Conservation (phyloP, 2,797 vertebrate species). For the Hydrophis major region DNA sequence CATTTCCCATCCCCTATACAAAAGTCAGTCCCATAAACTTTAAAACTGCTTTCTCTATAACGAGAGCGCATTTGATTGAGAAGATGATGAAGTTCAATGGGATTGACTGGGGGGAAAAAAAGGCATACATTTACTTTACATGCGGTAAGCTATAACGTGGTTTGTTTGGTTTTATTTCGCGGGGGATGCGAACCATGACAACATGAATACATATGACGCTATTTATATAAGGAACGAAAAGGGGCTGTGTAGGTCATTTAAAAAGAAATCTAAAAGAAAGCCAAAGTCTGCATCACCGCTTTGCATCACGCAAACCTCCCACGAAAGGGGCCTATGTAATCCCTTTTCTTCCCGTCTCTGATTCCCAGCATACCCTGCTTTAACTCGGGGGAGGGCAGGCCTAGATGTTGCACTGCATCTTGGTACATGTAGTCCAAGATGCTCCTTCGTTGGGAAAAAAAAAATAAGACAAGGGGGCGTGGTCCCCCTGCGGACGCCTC, state of each 20-base stretch:
- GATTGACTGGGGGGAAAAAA: not conserved
- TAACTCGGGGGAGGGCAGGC: rapidly evolving
- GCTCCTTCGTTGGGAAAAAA: not conserved
- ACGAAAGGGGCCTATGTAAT: too few species aligned
- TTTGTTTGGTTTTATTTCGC: not conserved
- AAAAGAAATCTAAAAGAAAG: not conserved
- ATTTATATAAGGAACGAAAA: not conserved
- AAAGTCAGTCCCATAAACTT: not conserved
- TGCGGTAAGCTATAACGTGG: not conserved
- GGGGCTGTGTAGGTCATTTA: not conserved
- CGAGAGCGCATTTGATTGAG: not conserved
- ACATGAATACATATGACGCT: not conserved
- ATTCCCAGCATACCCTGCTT: not conserved
- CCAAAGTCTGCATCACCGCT: not conserved
- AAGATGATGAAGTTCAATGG: not conserved
- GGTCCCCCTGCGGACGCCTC: not conserved
- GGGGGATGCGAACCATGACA: not conserved
- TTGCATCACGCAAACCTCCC: not conserved
- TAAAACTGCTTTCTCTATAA: not conserved
- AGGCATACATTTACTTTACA: not conserved
- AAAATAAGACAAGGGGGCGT: not conserved
- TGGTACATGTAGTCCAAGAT: constrained; percentile 49
- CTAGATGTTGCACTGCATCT: rapidly evolving
- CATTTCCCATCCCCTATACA: not conserved
- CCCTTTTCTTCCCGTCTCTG: not conserved